Percentiles rank a stretch among this genome's conserved stretches.
phyloP scores from a whole-genome alignment of 64 coral and sea anemone species.

The Pocillopora damicornis region DNA sequence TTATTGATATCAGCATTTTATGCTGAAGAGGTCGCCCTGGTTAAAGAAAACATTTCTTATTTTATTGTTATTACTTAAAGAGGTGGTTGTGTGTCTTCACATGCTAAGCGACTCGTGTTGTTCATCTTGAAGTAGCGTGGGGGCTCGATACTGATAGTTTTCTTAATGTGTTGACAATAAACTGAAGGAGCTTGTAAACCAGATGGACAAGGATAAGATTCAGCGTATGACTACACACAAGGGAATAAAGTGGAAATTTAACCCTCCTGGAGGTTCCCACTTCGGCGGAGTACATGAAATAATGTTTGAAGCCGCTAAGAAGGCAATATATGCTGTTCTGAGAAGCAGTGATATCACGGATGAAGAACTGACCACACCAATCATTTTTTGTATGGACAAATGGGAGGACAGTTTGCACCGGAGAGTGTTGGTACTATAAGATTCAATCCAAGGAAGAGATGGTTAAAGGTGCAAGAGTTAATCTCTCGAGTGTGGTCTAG shows the following conservation, averaged over 20 bases:
- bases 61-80: neutral
- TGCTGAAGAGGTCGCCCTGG: too few species aligned
- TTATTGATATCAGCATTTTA: too few species aligned
- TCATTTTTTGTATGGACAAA: conserved; percentile 56
- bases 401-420: conserved; percentile 36
- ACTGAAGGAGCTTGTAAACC: neutral
- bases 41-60: too few species aligned
- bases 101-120: conserved; percentile 31
- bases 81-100: conserved; percentile 44
- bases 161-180: conserved; percentile 21
- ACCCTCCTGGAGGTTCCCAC: conserved; percentile 2
- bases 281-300: conserved; percentile 13
- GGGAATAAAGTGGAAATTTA: conserved; percentile 35
- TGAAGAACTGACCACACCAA: conserved; percentile 47
- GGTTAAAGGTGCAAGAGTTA: neutral
- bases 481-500: conserved; percentile 19
- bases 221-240: neutral
- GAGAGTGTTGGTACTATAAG: conserved; percentile 11
- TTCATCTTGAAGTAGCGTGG: conserved; percentile 34
- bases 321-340: conserved; percentile 30
- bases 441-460: conserved; percentile 42
- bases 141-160: conserved; percentile 39
- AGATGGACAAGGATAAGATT: neutral
- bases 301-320: conserved; percentile 12
- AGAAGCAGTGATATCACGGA: conserved; percentile 31